These are phyloP conservation scores for Melospiza melodia DNA, from an alignment of 2,113 vertebrate species.

Conservation along the genomic window DNA sequence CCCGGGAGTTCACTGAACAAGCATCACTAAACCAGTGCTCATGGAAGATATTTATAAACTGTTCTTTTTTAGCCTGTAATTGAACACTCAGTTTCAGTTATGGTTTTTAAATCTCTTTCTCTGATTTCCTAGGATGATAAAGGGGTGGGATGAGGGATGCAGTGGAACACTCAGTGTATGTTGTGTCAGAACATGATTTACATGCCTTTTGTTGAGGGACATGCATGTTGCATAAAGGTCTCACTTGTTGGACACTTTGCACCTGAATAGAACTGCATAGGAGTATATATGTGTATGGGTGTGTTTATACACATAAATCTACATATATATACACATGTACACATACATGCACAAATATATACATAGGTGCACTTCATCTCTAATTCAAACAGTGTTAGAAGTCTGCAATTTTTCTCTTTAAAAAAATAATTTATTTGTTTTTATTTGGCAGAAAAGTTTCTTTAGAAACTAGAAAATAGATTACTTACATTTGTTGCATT, in stretches of 20 bases:
- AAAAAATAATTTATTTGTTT: not conserved
- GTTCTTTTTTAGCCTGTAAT: not conserved
- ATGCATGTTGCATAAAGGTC: not conserved
- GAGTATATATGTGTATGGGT: not conserved
- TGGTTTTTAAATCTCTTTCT: not conserved
- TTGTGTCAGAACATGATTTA: not conserved
- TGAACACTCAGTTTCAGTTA: not conserved
- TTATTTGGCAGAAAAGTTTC: not conserved
- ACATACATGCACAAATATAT: not conserved
- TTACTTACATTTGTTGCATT: not conserved
- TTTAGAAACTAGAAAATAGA: not conserved
- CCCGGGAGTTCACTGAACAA: not conserved
- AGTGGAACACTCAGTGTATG: not conserved
- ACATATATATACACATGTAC: not conserved
- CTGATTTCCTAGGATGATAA: not conserved
- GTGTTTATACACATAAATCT: not conserved
- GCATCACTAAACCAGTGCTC: not conserved
- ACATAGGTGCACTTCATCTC: not conserved
- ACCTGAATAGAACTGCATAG: not conserved
- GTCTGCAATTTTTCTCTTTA: not conserved
- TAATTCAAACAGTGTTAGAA: not conserved
- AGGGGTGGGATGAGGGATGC: not conserved
- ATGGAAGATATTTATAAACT: constrained; percentile 33
- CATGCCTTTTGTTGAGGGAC: not conserved
- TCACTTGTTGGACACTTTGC: not conserved